Evolutionary conservation across 1,140 invertebrate genomes (phyloP).

Genomic region (Microvelia longipes): DNA sequence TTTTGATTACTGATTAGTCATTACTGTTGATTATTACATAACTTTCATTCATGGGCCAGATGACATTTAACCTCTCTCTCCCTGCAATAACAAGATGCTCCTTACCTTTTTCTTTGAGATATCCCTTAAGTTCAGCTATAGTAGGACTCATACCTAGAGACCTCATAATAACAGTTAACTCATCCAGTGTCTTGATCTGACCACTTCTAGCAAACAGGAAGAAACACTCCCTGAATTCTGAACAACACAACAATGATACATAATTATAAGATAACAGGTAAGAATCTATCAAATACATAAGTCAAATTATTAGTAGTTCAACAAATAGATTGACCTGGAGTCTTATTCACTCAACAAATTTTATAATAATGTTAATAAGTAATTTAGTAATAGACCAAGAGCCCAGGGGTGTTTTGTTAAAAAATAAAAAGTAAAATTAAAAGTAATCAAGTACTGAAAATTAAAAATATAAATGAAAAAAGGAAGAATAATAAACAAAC

Average conservation of each 20-base stretch:
- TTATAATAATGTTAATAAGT: background rate
- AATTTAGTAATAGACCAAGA: too few relatives aligned
- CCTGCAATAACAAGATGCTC: too few relatives aligned
- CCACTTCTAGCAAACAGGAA: conserved; percentile 78
- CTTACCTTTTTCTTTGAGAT: conserved; percentile 68
- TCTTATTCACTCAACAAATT: too few relatives aligned
- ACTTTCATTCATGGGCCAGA: too few relatives aligned
- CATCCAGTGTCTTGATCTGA: conserved; percentile 71
- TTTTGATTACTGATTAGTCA: too few relatives aligned
- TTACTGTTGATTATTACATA: too few relatives aligned
- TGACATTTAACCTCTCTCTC: too few relatives aligned
- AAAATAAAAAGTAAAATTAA: too few relatives aligned
- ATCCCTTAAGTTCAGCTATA: conserved; percentile 70
- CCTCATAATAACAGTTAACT: conserved; percentile 83
- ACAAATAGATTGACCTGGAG: background rate
- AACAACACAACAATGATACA: conserved; percentile 27
- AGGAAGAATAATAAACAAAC: too few relatives aligned
- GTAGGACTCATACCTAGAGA: conserved; percentile 86
- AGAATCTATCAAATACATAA: background rate
- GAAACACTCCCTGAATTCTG: conserved; percentile 90
- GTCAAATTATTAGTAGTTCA: background rate
- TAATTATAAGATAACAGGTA: background rate
- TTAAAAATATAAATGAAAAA: too few relatives aligned
- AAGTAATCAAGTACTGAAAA: too few relatives aligned
- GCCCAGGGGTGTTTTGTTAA: too few relatives aligned